These are phyloP conservation scores for Decapterus maruadsi DNA, from an alignment of 2,797 vertebrate genomes.

Conservation along the genomic window DNA sequence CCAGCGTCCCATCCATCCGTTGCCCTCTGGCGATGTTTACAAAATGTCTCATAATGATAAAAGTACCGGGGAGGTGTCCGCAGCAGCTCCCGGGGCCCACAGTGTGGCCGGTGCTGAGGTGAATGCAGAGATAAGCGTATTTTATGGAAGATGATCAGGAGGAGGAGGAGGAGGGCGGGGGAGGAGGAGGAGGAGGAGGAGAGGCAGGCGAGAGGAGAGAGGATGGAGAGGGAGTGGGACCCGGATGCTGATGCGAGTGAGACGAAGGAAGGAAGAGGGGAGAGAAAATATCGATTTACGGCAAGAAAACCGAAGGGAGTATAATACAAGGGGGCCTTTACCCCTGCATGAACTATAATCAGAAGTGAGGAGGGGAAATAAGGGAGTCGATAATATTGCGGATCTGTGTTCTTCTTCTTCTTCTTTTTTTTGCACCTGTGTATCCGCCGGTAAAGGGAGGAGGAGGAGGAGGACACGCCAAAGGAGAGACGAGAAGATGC, in stretches of 20 bases:
- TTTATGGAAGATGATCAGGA: conserved; percentile 52
- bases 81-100: conserved; percentile 42
- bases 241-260: conserved; percentile 87
- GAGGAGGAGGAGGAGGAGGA: conserved; percentile 21
- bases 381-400: conserved; percentile 29
- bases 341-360: conserved; percentile 56
- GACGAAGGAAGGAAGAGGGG: conserved; percentile 82
- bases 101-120: conserved; percentile 61
- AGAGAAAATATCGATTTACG: conserved; percentile 83
- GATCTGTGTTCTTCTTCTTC: conserved; percentile 12
- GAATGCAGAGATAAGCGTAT: conserved; percentile 69
- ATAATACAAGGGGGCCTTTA: conserved; percentile 65
- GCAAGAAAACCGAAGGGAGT: conserved; percentile 76
- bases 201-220: conserved; percentile 31
- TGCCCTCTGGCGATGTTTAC: conserved; percentile 51
- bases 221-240: conserved; percentile 81
- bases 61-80: conserved; percentile 36
- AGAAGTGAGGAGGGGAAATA: conserved; percentile 42
- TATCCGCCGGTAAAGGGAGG: conserved; percentile 74
- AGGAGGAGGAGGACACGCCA: conserved; percentile 86
- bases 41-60: background rate
- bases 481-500: conserved; percentile 86
- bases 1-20: conserved; percentile 3
- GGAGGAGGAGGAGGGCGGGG: conserved; percentile 20
- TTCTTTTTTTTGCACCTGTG: conserved; percentile 56